phyloP scores from a whole-genome alignment of 2,113 vertebrate genomes.

The Siphamia tubifer region DNA sequence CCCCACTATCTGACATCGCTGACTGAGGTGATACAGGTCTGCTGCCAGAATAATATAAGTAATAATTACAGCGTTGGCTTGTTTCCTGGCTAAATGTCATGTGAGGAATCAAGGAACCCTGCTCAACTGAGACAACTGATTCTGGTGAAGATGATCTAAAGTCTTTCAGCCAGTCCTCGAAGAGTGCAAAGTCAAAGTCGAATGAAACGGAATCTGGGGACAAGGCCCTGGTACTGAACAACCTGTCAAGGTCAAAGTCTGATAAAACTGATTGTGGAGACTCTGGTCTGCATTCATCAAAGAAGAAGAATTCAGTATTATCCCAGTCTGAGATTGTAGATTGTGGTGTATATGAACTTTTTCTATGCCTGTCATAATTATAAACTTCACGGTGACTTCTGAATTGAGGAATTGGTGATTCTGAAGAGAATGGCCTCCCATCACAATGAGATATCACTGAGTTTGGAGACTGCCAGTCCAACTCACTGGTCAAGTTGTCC shows the following conservation, averaged over 20 bases:
- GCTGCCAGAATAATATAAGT: background rate
- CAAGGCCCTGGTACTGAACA: background rate
- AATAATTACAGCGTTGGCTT: background rate
- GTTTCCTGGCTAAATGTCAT: background rate
- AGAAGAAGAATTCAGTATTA: too few species aligned
- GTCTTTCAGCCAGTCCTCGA: background rate
- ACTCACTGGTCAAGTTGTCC: too few species aligned
- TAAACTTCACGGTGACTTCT: too few species aligned
- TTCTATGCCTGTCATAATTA: too few species aligned
- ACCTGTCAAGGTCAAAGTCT: background rate
- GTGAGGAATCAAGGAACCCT: background rate
- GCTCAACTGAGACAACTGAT: background rate
- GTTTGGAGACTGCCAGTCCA: slow-evolving; percentile 22
- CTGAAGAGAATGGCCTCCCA: too few species aligned
- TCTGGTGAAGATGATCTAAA: background rate
- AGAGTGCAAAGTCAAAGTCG: background rate
- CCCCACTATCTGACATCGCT: background rate
- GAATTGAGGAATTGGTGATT: too few species aligned
- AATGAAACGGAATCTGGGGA: slow-evolving; percentile 2
- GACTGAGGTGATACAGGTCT: background rate
- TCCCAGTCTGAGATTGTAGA: too few species aligned
- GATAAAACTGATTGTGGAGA: background rate
- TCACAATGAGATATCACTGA: slow-evolving; percentile 1
- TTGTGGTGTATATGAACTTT: too few species aligned
- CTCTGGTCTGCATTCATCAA: background rate